Percentiles rank a stretch among this genome's conserved stretches.
Conservation (phyloP, 2,888 invertebrate genomes). For the Melipona beecheii region DNA sequence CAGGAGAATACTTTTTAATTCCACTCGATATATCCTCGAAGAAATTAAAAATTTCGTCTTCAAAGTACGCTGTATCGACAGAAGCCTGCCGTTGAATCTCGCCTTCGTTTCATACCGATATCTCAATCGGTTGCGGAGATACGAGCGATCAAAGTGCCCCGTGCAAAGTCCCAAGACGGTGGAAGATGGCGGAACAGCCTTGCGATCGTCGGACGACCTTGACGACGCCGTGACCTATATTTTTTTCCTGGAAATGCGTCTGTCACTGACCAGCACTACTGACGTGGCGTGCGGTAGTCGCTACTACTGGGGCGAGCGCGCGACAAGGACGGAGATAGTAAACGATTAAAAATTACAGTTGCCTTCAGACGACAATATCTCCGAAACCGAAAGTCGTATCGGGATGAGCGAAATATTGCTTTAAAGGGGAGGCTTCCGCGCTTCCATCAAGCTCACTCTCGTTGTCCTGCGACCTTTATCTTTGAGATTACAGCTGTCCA, state of each 20-base stretch:
- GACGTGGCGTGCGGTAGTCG: neutral
- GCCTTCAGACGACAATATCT: conserved; percentile 16
- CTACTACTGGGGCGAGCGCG: neutral
- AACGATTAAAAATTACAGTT: conserved; percentile 15
- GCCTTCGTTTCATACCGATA: neutral
- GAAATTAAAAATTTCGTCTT: too few species aligned
- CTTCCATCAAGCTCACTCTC: rapidly evolving
- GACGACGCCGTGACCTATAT: neutral
- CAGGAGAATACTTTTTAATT: neutral
- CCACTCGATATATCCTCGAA: too few species aligned
- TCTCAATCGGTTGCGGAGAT: conserved; percentile 16
- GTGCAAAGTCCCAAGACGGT: too few species aligned
- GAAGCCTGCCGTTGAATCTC: neutral
- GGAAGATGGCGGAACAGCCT: too few species aligned
- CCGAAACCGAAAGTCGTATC: neutral
- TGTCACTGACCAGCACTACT: conserved; percentile 11
- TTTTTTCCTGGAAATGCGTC: neutral
- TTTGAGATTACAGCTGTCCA: neutral
- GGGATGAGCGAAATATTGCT: neutral
- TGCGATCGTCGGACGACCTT: neutral
- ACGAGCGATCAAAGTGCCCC: neutral
- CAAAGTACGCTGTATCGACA: neutral
- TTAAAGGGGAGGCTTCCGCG: neutral
- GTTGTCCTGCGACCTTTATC: neutral
- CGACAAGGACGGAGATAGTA: neutral